Percentiles rank a stretch among this genome's conserved stretches.
Conservation (phyloP, 1,140 invertebrate species). For the Episyrphus balteatus region DNA sequence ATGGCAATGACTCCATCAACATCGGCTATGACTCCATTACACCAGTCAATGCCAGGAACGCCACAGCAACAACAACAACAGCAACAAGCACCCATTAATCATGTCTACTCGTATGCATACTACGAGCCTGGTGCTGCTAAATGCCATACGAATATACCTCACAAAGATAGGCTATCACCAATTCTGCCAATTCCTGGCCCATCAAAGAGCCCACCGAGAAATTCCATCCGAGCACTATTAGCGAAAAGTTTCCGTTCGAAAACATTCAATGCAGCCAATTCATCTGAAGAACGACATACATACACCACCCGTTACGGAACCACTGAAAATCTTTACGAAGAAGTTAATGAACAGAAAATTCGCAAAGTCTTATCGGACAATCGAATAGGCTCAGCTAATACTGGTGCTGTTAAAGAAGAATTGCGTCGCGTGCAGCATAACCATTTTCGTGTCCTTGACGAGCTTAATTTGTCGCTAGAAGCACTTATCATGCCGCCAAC, state of each 20-base stretch:
- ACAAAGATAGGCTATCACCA: conserved; percentile 21
- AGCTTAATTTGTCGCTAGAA: conserved; percentile 76
- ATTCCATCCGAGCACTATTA: conserved; percentile 33
- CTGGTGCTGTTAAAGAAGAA: conserved; percentile 62
- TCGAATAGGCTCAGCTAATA: conserved; percentile 45
- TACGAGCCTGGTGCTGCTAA: conserved; percentile 52
- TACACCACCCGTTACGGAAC: conserved; percentile 68
- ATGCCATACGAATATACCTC: conserved; percentile 46
- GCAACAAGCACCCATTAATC: conserved; percentile 28
- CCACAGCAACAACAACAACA: conserved; percentile 13
- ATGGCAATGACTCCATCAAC: conserved; percentile 17
- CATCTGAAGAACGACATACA: conserved; percentile 44
- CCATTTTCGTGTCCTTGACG: conserved; percentile 68
- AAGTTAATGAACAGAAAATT: conserved; percentile 56
- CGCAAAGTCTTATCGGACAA: conserved; percentile 39
- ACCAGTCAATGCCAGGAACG: neutral
- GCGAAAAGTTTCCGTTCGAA: conserved; percentile 31
- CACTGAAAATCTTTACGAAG: conserved; percentile 80
- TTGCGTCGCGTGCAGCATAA: conserved; percentile 63
- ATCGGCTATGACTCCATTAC: conserved; percentile 2
- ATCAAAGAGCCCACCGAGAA: conserved; percentile 33
- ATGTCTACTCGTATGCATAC: conserved; percentile 67
- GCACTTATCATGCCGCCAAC: conserved; percentile 70
- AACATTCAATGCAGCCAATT: conserved; percentile 19
- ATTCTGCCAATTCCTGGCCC: conserved; percentile 13